Percentiles rank a stretch among this genome's conserved stretches.
Evolutionary conservation across 2,113 vertebrate species (phyloP).

Genomic region (Macrotis lagotis): DNA sequence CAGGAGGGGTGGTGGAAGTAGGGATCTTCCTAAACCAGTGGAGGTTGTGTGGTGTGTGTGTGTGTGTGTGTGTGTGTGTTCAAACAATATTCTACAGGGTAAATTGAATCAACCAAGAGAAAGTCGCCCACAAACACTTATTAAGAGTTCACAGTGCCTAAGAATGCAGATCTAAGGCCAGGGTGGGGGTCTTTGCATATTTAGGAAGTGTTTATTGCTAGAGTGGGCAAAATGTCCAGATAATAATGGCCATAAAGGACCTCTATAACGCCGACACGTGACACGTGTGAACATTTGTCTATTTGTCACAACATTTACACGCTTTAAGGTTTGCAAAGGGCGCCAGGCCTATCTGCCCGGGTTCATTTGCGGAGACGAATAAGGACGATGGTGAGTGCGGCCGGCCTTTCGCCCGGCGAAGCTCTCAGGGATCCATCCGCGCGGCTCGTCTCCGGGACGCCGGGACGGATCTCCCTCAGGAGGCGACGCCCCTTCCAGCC

Average conservation of each 20-base stretch:
- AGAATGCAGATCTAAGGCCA: background rate
- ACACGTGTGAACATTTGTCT: background rate
- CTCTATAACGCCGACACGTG: background rate
- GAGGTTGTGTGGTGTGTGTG: too few species aligned
- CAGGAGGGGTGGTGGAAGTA: background rate
- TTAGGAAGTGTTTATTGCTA: background rate
- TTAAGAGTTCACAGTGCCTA: background rate
- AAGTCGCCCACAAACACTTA: background rate
- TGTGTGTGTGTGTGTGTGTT: too few species aligned
- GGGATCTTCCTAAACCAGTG: background rate
- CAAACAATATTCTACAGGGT: too few species aligned
- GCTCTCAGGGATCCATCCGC: background rate
- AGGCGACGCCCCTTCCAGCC: background rate
- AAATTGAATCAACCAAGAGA: background rate
- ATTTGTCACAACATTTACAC: background rate
- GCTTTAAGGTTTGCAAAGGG: background rate
- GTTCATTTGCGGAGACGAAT: background rate
- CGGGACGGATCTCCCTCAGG: background rate
- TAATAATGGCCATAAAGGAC: background rate
- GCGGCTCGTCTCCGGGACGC: background rate
- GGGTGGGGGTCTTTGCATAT: background rate
- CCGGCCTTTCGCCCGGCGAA: too few species aligned
- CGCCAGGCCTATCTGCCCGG: background rate
- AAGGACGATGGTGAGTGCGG: too few species aligned
- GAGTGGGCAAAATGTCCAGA: background rate